A percentile compares a stretch with the other conserved stretches of the same genome.
These are phyloP conservation scores for Serripes groenlandicus DNA, from an alignment of 2,888 invertebrate genomes.

Conservation along the genomic window DNA sequence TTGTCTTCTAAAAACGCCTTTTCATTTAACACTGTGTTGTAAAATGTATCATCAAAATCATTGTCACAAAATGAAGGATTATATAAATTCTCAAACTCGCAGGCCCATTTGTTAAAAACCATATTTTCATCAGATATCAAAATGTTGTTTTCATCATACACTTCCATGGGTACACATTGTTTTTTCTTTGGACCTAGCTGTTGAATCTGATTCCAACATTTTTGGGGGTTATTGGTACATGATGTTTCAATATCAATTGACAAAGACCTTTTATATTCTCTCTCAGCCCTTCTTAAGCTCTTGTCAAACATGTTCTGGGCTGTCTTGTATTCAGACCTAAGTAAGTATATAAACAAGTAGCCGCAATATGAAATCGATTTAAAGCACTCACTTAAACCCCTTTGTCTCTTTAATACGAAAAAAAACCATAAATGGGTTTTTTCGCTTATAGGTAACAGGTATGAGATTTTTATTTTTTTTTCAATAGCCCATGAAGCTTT, in stretches of 20 bases:
- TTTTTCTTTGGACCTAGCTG: constrained; percentile 39
- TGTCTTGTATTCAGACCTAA: too few species aligned
- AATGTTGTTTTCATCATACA: constrained; percentile 16
- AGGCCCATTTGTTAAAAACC: constrained; percentile 35
- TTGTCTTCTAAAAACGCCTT: constrained; percentile 35
- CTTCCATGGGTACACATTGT: constrained; percentile 29
- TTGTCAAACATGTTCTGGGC: too few species aligned
- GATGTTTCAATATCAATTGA: constrained; percentile 35
- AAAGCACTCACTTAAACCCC: too few species aligned
- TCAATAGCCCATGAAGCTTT: too few species aligned
- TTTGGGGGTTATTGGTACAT: constrained; percentile 34
- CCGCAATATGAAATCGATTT: too few species aligned
- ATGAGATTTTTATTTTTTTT: too few species aligned
- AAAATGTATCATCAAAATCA: constrained; percentile 22
- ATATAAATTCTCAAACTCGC: constrained; percentile 43
- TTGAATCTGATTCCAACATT: constrained; percentile 49
- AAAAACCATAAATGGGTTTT: too few species aligned
- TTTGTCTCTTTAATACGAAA: too few species aligned
- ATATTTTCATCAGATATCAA: background rate
- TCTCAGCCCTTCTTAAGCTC: constrained; percentile 24
- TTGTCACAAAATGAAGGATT: constrained; percentile 12
- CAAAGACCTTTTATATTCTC: constrained; percentile 16
- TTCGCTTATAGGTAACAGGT: too few species aligned
- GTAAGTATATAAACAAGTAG: too few species aligned
- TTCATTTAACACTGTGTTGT: constrained; percentile 21